Conservation (phyloP, 2,797 vertebrate genomes). For the Macroramphosus scolopax region DNA sequence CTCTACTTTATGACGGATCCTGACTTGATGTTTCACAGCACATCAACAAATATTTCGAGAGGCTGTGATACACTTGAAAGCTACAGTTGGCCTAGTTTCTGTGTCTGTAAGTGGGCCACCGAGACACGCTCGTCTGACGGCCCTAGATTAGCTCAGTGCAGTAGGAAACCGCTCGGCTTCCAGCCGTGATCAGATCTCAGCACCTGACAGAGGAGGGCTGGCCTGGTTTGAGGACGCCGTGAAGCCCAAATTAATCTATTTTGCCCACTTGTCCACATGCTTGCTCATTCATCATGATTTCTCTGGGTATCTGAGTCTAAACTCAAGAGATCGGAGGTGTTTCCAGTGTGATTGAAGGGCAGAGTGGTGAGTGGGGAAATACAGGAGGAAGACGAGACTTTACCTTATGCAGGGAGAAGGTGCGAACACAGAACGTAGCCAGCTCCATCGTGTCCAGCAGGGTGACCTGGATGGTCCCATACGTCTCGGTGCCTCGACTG, state of each 20-base stretch:
- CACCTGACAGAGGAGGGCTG: slow-evolving; percentile 39
- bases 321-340: slow-evolving; percentile 23
- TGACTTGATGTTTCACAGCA: slow-evolving; percentile 35
- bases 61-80: slow-evolving; percentile 36
- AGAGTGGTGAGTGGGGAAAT: neutral
- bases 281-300: slow-evolving; percentile 15
- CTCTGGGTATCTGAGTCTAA: slow-evolving; percentile 16
- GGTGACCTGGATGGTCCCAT: slow-evolving; percentile 91
- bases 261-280: slow-evolving; percentile 24
- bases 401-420: slow-evolving; percentile 95
- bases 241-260: slow-evolving; percentile 46
- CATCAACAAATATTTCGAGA: slow-evolving; percentile 37
- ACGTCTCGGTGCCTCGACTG: slow-evolving; percentile 90
- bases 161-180: slow-evolving; percentile 56
- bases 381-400: slow-evolving; percentile 4
- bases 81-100: slow-evolving; percentile 68
- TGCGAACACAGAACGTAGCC: slow-evolving; percentile 94
- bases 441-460: slow-evolving; percentile 94
- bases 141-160: slow-evolving; percentile 55
- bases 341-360: slow-evolving; percentile 1
- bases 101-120: slow-evolving; percentile 68
- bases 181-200: slow-evolving; percentile 64
- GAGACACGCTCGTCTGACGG: slow-evolving; percentile 48
- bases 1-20: slow-evolving; percentile 17
- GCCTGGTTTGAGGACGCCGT: slow-evolving; percentile 54